phyloP scores from a whole-genome alignment of 1,140 invertebrate species.

The Sarcophaga peregrina region DNA sequence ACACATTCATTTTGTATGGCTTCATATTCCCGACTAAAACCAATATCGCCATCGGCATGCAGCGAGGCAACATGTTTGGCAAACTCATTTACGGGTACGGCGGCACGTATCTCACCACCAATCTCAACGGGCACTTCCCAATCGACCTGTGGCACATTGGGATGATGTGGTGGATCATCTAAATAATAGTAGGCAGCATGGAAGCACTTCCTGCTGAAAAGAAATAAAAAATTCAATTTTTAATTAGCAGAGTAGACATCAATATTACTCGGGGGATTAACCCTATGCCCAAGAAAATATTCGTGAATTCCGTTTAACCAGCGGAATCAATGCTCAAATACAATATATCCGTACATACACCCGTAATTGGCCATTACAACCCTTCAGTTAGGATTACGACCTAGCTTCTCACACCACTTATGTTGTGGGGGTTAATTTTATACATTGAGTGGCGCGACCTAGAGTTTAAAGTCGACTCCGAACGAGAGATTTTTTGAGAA shows the following conservation, averaged over 20 bases:
- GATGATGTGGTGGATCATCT: slow-evolving; percentile 76
- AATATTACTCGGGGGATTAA: too few species aligned
- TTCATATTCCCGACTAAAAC: slow-evolving; percentile 92
- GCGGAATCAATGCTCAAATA: too few species aligned
- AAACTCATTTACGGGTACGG: slow-evolving; percentile 81
- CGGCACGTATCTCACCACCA: slow-evolving; percentile 63
- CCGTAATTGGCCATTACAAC: too few species aligned
- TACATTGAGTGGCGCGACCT: too few species aligned
- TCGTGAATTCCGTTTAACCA: too few species aligned
- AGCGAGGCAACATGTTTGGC: slow-evolving; percentile 82
- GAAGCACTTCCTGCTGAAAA: slow-evolving; percentile 77
- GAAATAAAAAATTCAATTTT: slow-evolving; percentile 37
- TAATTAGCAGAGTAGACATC: neutral
- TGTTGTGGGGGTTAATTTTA: too few species aligned
- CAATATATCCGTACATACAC: too few species aligned
- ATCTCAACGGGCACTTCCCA: slow-evolving; percentile 68
- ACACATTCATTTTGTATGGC: slow-evolving; percentile 81
- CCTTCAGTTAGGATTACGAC: too few species aligned
- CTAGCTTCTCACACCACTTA: too few species aligned
- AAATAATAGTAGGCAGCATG: slow-evolving; percentile 87
- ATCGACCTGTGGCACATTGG: slow-evolving; percentile 67
- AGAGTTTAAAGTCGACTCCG: too few species aligned
- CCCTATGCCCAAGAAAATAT: too few species aligned
- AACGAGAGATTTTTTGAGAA: too few species aligned
- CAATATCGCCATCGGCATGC: slow-evolving; percentile 89